These are phyloP conservation scores for Nanorana parkeri DNA, from an alignment of 2,113 vertebrate genomes.

Conservation along the genomic window DNA sequence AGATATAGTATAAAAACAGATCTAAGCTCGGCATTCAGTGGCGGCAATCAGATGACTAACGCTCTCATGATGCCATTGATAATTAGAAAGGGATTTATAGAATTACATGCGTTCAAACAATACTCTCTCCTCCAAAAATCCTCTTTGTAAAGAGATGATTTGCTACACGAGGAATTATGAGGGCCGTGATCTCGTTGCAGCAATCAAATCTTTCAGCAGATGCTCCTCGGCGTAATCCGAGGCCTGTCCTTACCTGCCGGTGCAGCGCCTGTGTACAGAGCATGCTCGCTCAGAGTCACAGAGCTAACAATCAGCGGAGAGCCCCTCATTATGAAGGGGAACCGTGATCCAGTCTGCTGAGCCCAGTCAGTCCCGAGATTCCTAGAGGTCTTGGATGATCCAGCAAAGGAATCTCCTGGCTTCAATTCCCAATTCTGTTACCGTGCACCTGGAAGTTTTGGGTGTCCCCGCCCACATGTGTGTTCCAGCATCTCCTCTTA, in stretches of 20 bases:
- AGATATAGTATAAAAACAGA: constrained; percentile 17
- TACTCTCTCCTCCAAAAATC: constrained; percentile 20
- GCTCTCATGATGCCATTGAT: not conserved
- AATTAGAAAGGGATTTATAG: constrained; percentile 45
- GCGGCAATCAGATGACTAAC: constrained; percentile 27
- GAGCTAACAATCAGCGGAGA: not conserved
- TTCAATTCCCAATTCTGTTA: too few relatives aligned
- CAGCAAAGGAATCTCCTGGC: too few relatives aligned
- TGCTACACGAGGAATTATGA: constrained; percentile 41
- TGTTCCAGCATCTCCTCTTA: too few relatives aligned
- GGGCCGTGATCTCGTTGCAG: constrained; percentile 14
- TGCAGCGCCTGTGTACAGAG: not conserved
- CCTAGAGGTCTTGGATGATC: too few relatives aligned
- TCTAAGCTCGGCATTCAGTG: not conserved
- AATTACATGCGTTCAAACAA: constrained; percentile 39
- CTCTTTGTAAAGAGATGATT: constrained; percentile 38
- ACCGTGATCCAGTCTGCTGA: too few relatives aligned
- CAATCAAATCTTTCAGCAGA: constrained; percentile 43
- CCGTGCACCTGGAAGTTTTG: too few relatives aligned
- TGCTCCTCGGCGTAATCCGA: constrained; percentile 25
- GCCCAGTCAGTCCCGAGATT: too few relatives aligned
- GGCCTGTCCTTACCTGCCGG: constrained; percentile 32
- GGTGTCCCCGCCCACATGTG: too few relatives aligned
- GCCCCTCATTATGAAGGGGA: too few relatives aligned
- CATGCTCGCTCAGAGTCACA: not conserved